These are phyloP conservation scores for Zingel zingel DNA, from an alignment of 2,113 vertebrate species.

Conservation along the genomic window DNA sequence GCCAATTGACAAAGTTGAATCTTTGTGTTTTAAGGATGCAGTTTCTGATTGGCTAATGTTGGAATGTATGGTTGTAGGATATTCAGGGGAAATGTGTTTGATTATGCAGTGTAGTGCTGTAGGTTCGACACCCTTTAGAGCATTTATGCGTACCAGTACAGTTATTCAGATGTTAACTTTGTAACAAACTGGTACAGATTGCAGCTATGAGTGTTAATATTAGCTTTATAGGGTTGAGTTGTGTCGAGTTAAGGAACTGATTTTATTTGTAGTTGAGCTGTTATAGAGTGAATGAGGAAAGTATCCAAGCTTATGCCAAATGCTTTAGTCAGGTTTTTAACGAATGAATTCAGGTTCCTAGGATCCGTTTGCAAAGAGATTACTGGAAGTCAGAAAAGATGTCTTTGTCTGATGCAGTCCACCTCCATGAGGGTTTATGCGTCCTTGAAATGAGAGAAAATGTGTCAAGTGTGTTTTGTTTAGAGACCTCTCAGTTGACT, in stretches of 20 bases:
- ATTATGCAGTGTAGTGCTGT: constrained; percentile 43
- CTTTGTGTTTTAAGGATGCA: constrained; percentile 28
- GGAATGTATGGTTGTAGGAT: constrained; percentile 40
- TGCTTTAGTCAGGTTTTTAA: constrained; percentile 4
- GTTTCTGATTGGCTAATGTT: constrained; percentile 3
- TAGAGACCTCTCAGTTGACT: not conserved
- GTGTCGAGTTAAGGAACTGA: not conserved
- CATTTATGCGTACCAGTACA: constrained; percentile 23
- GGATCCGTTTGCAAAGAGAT: constrained; percentile 19
- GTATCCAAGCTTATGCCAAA: constrained; percentile 44
- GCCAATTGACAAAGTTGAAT: constrained; percentile 13
- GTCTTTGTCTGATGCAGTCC: not conserved
- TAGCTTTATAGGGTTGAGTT: constrained; percentile 39
- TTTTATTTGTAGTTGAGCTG: not conserved
- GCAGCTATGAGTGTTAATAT: not conserved
- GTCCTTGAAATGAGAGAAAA: not conserved
- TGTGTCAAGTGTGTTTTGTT: not conserved
- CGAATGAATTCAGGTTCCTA: constrained; percentile 3
- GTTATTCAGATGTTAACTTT: not conserved
- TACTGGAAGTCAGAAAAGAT: not conserved
- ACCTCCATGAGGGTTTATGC: not conserved
- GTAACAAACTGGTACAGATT: not conserved
- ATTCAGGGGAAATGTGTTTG: constrained; percentile 58
- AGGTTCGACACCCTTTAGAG: constrained; percentile 24
- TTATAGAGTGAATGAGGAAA: constrained; percentile 19